Conservation (phyloP, 2,888 invertebrate genomes). For the Ormia ochracea region DNA sequence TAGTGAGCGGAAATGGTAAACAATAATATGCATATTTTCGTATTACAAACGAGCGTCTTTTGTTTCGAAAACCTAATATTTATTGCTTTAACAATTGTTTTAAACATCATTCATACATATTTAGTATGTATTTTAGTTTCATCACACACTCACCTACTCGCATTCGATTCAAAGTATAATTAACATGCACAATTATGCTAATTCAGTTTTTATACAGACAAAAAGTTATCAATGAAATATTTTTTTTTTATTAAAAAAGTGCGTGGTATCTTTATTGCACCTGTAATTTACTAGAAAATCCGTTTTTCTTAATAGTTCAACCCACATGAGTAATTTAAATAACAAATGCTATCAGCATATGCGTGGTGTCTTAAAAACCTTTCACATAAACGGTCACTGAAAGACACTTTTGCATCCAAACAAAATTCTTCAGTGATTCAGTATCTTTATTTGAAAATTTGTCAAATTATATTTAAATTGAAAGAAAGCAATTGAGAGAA, state of each 20-base stretch:
- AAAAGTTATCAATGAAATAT: slow-evolving; percentile 27
- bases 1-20: slow-evolving; percentile 33
- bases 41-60: not conserved
- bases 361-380: slow-evolving; percentile 48
- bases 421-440: not conserved
- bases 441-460: not conserved
- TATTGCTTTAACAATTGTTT: not conserved
- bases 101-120: not conserved
- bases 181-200: slow-evolving; percentile 3
- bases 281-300: slow-evolving; percentile 49
- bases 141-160: not conserved
- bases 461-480: too few species aligned
- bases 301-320: slow-evolving; percentile 17
- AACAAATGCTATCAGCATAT: slow-evolving; percentile 4
- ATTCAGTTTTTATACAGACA: not conserved
- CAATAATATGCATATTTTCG: slow-evolving; percentile 3
- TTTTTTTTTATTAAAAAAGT: slow-evolving; percentile 37
- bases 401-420: not conserved
- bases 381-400: slow-evolving; percentile 6
- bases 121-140: not conserved
- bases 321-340: slow-evolving; percentile 31
- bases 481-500: too few species aligned
- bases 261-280: slow-evolving; percentile 55
- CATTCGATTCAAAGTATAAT: not conserved
- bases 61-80: not conserved